Evolutionary conservation across 2,888 invertebrate genomes (phyloP).

Genomic region (Camponotus fellah): DNA sequence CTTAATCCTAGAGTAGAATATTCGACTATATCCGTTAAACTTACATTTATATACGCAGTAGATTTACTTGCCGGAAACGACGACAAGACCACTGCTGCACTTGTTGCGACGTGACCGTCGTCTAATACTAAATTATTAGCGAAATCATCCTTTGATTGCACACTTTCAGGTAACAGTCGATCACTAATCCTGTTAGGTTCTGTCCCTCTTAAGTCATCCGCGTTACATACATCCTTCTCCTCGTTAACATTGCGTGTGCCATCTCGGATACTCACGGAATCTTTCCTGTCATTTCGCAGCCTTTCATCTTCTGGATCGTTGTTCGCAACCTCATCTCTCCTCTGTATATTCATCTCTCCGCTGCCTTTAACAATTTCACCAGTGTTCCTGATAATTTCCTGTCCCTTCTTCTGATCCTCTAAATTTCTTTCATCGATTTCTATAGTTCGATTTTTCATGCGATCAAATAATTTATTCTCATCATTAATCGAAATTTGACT

Average conservation of each 20-base stretch:
- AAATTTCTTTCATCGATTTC: background rate
- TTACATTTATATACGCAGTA: slow-evolving; percentile 73
- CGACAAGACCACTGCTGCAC: slow-evolving; percentile 23
- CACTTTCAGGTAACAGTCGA: slow-evolving; percentile 76
- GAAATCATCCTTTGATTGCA: slow-evolving; percentile 72
- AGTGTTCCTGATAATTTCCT: background rate
- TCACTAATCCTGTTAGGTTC: slow-evolving; percentile 58
- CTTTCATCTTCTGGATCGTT: background rate
- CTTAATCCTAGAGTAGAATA: slow-evolving; percentile 76
- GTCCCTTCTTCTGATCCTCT: background rate
- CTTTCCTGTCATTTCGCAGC: background rate
- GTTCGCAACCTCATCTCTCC: background rate
- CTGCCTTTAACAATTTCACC: background rate
- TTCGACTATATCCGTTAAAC: slow-evolving; percentile 77
- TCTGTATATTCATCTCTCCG: background rate
- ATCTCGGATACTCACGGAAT: slow-evolving; percentile 9
- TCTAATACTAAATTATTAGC: slow-evolving; percentile 69
- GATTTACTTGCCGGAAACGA: slow-evolving; percentile 62
- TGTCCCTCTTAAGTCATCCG: slow-evolving; percentile 11
- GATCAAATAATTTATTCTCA: slow-evolving; percentile 17
- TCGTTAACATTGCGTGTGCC: background rate
- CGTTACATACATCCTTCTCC: background rate
- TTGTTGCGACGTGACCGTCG: slow-evolving; percentile 56
- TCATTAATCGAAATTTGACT: background rate
- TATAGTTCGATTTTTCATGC: background rate